These are phyloP conservation scores for Macaria liturata DNA, from an alignment of 2,888 invertebrate species.

Conservation along the genomic window DNA sequence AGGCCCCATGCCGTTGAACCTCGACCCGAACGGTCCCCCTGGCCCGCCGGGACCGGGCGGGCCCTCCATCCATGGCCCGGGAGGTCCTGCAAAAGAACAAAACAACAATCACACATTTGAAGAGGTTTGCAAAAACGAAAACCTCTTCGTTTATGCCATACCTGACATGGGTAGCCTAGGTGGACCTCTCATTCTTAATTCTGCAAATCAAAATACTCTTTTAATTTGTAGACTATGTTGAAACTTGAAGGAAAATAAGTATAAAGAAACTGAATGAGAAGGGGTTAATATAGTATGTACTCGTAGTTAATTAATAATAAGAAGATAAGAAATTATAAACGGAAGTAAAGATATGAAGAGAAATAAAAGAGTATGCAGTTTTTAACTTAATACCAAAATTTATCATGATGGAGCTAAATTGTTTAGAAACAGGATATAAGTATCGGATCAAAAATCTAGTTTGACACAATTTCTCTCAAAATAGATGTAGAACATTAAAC, in stretches of 20 bases:
- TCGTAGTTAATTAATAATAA: not conserved
- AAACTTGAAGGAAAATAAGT: conserved; percentile 9
- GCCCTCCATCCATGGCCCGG: conserved; percentile 80
- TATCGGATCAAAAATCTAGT: no score
- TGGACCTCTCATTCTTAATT: conserved; percentile 75
- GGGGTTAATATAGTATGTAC: not conserved
- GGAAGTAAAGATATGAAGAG: not conserved
- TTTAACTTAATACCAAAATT: no score
- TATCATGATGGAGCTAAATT: no score
- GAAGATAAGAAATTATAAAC: not conserved
- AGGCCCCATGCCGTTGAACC: conserved; percentile 73
- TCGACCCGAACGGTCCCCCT: conserved; percentile 62
- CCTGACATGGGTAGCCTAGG: conserved; percentile 70
- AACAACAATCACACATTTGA: not conserved
- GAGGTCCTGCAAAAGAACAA: conserved; percentile 18
- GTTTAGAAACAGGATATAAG: no score
- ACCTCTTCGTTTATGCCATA: conserved; percentile 45
- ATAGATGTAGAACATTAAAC: no score
- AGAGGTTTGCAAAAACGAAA: not conserved
- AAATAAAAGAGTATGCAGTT: not conserved
- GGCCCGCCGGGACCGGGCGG: conserved; percentile 51
- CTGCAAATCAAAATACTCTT: conserved; percentile 65
- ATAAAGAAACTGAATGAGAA: not conserved
- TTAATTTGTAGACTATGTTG: conserved; percentile 24
- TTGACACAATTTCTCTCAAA: no score